Base-by-base conservation (phyloP, 2,888 invertebrate genomes). In the Campoplex nolae region DNA sequence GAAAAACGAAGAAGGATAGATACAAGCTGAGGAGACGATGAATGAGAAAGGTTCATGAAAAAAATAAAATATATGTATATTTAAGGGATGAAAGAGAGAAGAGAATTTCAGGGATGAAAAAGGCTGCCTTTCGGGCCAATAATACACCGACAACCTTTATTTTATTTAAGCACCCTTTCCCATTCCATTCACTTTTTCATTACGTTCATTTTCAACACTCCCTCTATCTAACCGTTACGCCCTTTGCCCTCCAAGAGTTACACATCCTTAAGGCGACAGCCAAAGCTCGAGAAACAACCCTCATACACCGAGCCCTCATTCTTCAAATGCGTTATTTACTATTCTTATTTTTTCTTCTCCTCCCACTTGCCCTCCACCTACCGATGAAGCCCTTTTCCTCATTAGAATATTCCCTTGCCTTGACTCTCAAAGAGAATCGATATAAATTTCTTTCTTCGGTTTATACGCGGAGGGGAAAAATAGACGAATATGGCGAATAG, bases 141-240 rank as follows among this genome's bases (percentile, higher is more conserved):
- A 93, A 92, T 92, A 92, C 90, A 92, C 92, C 91, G 91, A 92
- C 92, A 91, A 91, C 92, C 92, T 94, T 92, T 94, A 93, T 93
- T 94, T 94, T 94, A 94, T 94, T 94, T 93, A 94, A 94, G 92
- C 92, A 91, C 91, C 83, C 88, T 70, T 75, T 23, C 83, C 62
- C 76, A n/a, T 62, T 77, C 87, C 88, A 75, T 78, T 90, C 92
- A 91, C 92, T 94, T 94, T 94, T 94, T 94, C 93, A 94, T 94
- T 94, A 94, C 91, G 90, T 92, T 92, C 92, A 92, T 93, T 92
- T 89, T 91, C 92, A 87, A 85, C 88, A 89, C 92, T 88, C 90
- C 90, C 89, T 65, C 62, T 70, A 89, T 75, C 75, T 78, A 78
- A 65, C 42, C 58, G 80, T 85, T 83, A 79, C 88, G 83, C 88